Base-by-base conservation (phyloP, 2,888 invertebrate species). In the Cetonia aurata region DNA sequence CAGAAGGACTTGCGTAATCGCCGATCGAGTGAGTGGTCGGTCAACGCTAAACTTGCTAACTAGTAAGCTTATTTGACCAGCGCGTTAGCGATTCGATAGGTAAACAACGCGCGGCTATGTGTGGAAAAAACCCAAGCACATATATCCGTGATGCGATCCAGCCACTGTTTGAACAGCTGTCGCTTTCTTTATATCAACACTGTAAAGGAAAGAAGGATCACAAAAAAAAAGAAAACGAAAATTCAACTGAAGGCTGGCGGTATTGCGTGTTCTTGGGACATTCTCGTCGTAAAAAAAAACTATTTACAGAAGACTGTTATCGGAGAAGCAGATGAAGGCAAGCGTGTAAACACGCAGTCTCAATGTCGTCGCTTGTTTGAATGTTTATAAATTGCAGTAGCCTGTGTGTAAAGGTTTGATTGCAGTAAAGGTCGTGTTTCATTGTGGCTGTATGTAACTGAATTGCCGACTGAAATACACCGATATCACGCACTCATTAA, bases 91-190 rank as follows among this genome's bases (percentile, higher is more conserved):
- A 60, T 44, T 60, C 59, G 41, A 42, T 48, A 60, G 60, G 19
- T 37, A 69, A 55, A 52, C 50, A 59, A 19, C 17, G 50, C 6
- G 56, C 9, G 8, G 19, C 4, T 37, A 10, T 6, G 4, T 9
- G 37, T 52, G 52, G 62, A 52, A 65, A 65, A 65, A 65, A 50
- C 44, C 60, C 62, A 48, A 37, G 50, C 17, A 65, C 17, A 48
- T 48, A 13, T 48, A 15, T 48, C 15, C 17, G 25, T 52, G 25
- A 17, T 37, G 17, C 17, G 53, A 31, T 19, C 44, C n/a, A 50
- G 8, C 37, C 37, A 17, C 50, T 50, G 50, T 65, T 65, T 65
- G 62, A 50, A 65, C 62, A 65, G 62, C 62, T 65, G 62, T 65
- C 62, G 62, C 50, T 60, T 48, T 60, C 60, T 48, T 31, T 31